Conservation (phyloP, 2,888 invertebrate species). For the Synanthedon tipuliformis region DNA sequence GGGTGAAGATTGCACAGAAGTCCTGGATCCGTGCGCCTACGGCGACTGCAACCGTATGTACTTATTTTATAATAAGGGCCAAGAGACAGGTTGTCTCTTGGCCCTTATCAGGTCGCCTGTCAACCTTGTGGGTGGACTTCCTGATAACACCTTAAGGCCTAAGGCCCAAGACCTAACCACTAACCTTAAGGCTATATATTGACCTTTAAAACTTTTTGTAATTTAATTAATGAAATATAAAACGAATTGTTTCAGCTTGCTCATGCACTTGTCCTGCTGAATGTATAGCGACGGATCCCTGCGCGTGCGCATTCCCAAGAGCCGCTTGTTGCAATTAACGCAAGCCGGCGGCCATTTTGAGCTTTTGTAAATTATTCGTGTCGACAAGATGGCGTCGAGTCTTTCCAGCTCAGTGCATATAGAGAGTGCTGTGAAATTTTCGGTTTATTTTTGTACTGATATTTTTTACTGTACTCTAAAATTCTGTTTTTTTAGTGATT, state of each 20-base stretch:
- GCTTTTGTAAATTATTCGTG: slow-evolving; percentile 32
- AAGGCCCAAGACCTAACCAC: no score
- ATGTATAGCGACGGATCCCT: slow-evolving; percentile 54
- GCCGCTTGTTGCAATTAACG: slow-evolving; percentile 42
- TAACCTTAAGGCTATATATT: no score
- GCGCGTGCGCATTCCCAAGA: slow-evolving; percentile 50
- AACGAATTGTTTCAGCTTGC: slow-evolving; percentile 31
- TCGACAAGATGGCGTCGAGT: slow-evolving; percentile 12
- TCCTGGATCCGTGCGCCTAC: slow-evolving; percentile 64
- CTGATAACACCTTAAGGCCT: no score
- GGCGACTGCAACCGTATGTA: slow-evolving; percentile 62
- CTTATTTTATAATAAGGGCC: background rate
- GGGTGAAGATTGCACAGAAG: slow-evolving; percentile 68
- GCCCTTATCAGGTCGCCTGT: no score
- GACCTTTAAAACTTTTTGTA: no score
- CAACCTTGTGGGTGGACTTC: no score
- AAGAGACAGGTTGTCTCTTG: no score
- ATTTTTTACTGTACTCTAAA: background rate
- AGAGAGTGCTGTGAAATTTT: background rate
- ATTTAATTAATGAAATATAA: no score
- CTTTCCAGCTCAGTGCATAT: background rate
- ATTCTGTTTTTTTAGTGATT: background rate
- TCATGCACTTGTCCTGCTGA: slow-evolving; percentile 47
- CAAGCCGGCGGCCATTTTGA: slow-evolving; percentile 19
- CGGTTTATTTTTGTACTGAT: background rate